Evolutionary conservation across 2,113 vertebrate genomes (phyloP), one percentile per base, ranked within the genome.

Genomic region (Syngnathus typhle): DNA sequence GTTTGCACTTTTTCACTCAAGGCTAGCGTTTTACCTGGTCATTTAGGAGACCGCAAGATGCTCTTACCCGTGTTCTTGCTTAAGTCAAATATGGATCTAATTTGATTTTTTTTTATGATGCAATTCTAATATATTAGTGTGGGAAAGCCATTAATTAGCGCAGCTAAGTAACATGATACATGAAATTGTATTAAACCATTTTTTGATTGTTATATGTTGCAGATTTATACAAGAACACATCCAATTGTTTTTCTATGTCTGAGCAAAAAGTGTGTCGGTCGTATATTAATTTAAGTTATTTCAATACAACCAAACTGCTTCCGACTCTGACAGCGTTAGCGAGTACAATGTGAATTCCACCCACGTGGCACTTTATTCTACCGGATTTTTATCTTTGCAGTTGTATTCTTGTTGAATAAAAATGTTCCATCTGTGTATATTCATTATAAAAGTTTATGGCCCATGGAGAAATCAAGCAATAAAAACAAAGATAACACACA

Each of bases 401-500:
- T 76, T 72, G 52, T 52, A 7, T 64, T 76, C 43, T 74, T 60
- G 49, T 70, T 75, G 55, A 39, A 76, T 74, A 77, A 68, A 38
- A 81, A 23, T 64, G 81, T 70, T 77, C 71, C 60, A 46, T 72
- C 6, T 7, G 46, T 7, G 16, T 78, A 73, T 73, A 72, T 76
- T 82, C 67, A 74, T 88, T 77, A 82, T 61, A 68, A 64, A 77
- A 39, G 71, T 78, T 52, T 68, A 85, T 67, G 71, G 70, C 71
- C 58, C 74, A 59, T 72, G 77, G 75, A 80, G 52, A 77, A 82
- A 78, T 76, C 65, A 72, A 76, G 71, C 64, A 54, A 78, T 69
- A 63, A 60, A 76, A 71, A 74, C 52, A 76, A 72, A 72, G 69
- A 79, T 64, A 63, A 68, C 55, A 69, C 79, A 77, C 68, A 81